Evolutionary conservation across 1,140 invertebrate species (phyloP), one percentile per base, ranked within the genome.

Genomic region (Zelostemma sp.): DNA sequence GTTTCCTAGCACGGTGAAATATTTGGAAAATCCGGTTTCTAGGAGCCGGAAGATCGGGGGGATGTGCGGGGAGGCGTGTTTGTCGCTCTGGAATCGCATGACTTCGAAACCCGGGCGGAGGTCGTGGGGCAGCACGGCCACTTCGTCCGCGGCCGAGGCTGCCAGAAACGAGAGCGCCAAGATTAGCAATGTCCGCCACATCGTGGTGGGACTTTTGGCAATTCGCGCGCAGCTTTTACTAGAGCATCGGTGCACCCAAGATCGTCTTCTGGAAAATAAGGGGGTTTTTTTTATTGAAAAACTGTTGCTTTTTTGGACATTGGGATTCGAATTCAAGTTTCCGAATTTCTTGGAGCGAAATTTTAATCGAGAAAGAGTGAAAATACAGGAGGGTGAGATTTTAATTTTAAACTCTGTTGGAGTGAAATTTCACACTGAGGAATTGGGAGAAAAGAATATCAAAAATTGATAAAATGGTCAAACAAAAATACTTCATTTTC

Each of bases 1-100:
- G 81, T 95, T 92, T 47, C 92, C 90, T n/a, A 97, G 88, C 21
- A 96, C 90, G 0, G 94, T 92, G 79, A 97, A 97, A 77, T 91
- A 95, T 47, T 92, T 89, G 8, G 92, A 92, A 79, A 90, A 93
- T 41, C 90, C 92, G 15, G 90, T 93, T 65, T 94, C 91, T 67
- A 94, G 79, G 9, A 94, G 84, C 14, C 88, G 89, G 78, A 90
- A 93, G 28, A 88, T 87, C 19, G 88, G 87, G 65, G 88, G 83
- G 54, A 87, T 84, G 33, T 85, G 82, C 48, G 82, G 75, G 25
- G 73, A 71, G 17, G 63, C 21, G 31, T 64, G 14, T 28, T 15
- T 47, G 1, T 73, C 65, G 31, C 68, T 58, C 73, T 80, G 81
- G 74, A 95, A 92, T 75, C 91, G 90, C 74, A 91, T 93, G 65